Base-by-base conservation (phyloP, 2,113 vertebrate species). In the Plecturocebus donacophilus region DNA sequence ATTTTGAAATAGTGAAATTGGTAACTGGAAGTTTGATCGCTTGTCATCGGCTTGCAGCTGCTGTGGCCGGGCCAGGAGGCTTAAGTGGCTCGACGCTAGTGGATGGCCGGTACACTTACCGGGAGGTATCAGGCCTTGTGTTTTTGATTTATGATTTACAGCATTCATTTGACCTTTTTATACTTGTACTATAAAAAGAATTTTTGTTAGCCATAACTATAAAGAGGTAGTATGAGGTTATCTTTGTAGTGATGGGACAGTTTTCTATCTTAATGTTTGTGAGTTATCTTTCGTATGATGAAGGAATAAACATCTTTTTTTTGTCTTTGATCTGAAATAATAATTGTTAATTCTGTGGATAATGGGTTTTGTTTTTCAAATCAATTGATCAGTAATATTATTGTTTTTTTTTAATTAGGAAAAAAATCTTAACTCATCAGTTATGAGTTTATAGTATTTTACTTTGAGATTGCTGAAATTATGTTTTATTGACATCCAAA, bases 1-100 rank as follows among this genome's bases (percentile, higher is more conserved):
- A 99, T 97, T 99, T 99, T 98, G 99, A 99, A 98, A 99, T 99
- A 2, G 99, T 99, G 91, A 99, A 99, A 95, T 73, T 99, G 98
- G 99, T 99, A 96, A 99, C 99, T 0, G 99, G 99, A 89, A 99
- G 99, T 93, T 98, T 99, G 9, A 99, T 99, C 96, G 99, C 99
- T 76, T 99, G 99, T 97, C 99, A 99, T 92, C 99, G 99, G 52
- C 99, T 99, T 80, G 99, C 99, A 95, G 99, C 99, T 42, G 99
- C 99, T 2, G 99, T 99, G 20, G 98, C 99, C 17, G 99, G 99
- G 19, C 98, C 99, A n/a, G 99, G 99, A 80, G 99, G 99, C 47
- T 98, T 99, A 20, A 99, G 99, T 6, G 99, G 99, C 84, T 99
- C 98, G 4, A 99, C 99, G 0, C 97, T 99, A 25, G 99, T 99